Base-by-base conservation (phyloP, 2,888 invertebrate species). In the Polyploca ridens region DNA sequence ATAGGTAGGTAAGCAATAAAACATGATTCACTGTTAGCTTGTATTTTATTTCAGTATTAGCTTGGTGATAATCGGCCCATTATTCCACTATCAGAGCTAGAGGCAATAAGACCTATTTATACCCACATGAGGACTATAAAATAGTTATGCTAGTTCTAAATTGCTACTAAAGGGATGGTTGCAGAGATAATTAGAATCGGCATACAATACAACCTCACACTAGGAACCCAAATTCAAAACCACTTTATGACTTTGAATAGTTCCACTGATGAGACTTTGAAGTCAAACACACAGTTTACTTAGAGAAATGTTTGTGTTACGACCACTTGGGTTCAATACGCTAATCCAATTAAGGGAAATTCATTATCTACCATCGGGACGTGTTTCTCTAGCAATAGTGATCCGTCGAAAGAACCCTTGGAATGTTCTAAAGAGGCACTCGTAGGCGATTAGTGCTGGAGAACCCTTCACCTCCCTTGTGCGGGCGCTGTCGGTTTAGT, bases 401-500 rank as follows among this genome's bases (percentile, higher is more conserved):
- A 89, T 88, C 89, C 83, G 81, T 80, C 71, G 86, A 88, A 91
- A 90, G 90, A 89, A 89, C 91, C 88, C 90, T 91, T 80, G 81
- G 84, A 77, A 82, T 85, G 85, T 83, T 78, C 84, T 81, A 80
- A 81, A 89, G 89, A 77, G 88, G 86, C 84, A 78, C 91, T 92
- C 81, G 85, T 83, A 79, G 83, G 79, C 89, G 90, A 91, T 92
- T 92, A 91, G 87, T 86, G 84, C 79, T 86, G 83, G 80, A 91
- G 90, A 66, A 77, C 85, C 74, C 90, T 92, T 85, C 84, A 85
- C 85, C 87, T 85, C 81, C 81, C 85, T 86, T 80, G 75, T 85
- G 79, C 79, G 84, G 83, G 78, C 82, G 83, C 78, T 79, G 83
- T 82, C 78, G 83, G 81, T 78, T 82, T 82, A 80, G 78, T 77